Evolutionary conservation across 1,140 invertebrate genomes (phyloP), one percentile per base, ranked within the genome.

Genomic region (Drosophila bifasciata): DNA sequence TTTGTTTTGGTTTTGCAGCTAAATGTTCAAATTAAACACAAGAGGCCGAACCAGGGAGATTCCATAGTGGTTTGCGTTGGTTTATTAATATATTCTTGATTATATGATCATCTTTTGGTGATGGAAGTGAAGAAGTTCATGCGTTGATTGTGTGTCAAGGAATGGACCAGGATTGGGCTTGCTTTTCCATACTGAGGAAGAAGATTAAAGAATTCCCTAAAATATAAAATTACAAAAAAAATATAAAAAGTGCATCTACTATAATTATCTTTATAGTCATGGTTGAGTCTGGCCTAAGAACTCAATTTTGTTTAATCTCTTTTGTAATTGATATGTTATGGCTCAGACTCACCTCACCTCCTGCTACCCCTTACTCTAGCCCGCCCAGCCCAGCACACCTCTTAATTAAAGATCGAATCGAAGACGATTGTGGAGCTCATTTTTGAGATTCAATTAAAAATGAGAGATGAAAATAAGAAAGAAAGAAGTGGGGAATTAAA

Each of bases 11-110:
- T 56, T 66, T 67, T 78, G 56, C 75, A 74, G 74, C 68, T 49
- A 75, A 84, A 84, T 79, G 63, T 75, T 57, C 66, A 84, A 83
- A 83, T 83, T 83, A 67, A 74, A 73, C 56, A 58, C 59, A 41
- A 55, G 62, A 74, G 36, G 36, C 23, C 19, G 9, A 21, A 53
- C 45, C 41, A 53, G 51, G 59, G 71, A 59, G 71, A 70, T 77
- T 79, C 66, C 62, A 40, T 40, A 23, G 63, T 17, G 39, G 36
- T 5, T 49, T 5, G 16, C 56, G 55, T 58, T 39, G 1, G 19
- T 11, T 40, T 70, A 70, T 32, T 32, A 32, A 50, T 71, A 52
- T 60, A 71, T 71, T 36, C 46, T 15, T 60, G 32, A 45, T 60
- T 48, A 71, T 59, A 60, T 52, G 39, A 71, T 72, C 56, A 70